phyloP scores from a whole-genome alignment of 2,113 vertebrate species.

The Ariopsis seemanni region DNA sequence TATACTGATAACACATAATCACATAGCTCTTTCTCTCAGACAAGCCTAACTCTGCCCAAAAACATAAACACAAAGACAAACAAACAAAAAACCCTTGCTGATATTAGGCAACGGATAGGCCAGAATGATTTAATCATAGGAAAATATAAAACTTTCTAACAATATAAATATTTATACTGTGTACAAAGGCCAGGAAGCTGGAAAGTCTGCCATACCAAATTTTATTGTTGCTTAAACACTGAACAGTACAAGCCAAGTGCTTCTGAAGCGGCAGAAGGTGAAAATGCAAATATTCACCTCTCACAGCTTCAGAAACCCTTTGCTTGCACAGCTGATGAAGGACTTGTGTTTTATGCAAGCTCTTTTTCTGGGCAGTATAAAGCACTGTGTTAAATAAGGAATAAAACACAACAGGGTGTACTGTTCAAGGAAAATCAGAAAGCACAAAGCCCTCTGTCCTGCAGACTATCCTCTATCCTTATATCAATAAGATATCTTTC shows the following conservation, averaged over 20 bases:
- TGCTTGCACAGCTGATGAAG: neutral
- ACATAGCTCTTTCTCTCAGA: neutral
- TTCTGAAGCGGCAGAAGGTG: neutral
- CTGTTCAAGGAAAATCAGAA: neutral
- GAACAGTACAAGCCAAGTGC: neutral
- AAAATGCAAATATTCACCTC: neutral
- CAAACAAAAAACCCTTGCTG: neutral
- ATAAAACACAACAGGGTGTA: neutral
- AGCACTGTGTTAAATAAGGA: neutral
- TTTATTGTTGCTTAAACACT: neutral
- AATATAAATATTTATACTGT: neutral
- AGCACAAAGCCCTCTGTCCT: neutral
- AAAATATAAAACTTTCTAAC: neutral
- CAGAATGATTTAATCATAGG: neutral
- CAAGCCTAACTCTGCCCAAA: neutral
- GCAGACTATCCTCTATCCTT: neutral
- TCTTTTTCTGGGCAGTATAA: neutral
- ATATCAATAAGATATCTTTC: neutral
- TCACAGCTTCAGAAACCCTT: neutral
- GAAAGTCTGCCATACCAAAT: neutral
- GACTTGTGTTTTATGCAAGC: neutral
- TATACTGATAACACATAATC: too few species aligned
- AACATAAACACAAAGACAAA: too few species aligned
- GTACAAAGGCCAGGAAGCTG: neutral
- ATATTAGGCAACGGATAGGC: neutral